Conservation (phyloP, 2,888 invertebrate species). For the Onchidella celtica region DNA sequence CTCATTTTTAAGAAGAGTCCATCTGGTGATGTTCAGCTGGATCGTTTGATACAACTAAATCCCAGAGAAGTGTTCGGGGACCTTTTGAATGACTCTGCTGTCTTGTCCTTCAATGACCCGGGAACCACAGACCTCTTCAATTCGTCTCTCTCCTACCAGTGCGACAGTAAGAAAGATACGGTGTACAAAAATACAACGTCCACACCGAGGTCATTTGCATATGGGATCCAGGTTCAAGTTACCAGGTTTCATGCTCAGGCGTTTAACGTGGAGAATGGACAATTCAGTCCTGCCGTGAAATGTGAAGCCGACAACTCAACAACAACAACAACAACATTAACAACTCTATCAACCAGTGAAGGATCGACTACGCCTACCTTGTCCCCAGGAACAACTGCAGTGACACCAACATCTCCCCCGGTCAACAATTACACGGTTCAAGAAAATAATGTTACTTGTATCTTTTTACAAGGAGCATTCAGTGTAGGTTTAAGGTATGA, state of each 20-base stretch:
- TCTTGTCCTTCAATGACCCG: not conserved
- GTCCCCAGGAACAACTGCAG: not conserved
- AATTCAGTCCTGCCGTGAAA: not conserved
- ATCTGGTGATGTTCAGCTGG: not conserved
- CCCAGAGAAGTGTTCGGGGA: not conserved
- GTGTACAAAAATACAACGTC: not conserved
- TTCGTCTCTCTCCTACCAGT: not conserved
- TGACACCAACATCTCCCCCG: not conserved
- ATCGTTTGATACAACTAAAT: not conserved
- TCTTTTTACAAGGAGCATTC: conserved; percentile 1
- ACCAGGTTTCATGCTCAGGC: not conserved
- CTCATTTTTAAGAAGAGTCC: not conserved
- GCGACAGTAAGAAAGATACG: not conserved
- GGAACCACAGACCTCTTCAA: not conserved
- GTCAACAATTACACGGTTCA: conserved; percentile 4
- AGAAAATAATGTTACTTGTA: conserved; percentile 17
- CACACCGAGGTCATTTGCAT: not conserved
- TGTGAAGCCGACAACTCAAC: not conserved
- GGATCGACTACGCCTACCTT: not conserved
- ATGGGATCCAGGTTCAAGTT: not conserved
- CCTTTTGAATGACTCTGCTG: not conserved
- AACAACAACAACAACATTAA: not conserved
- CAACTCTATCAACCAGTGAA: not conserved
- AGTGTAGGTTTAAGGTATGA: not conserved
- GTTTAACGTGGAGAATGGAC: not conserved